Percentiles rank a stretch among this genome's conserved stretches.
Conservation (phyloP, 2,113 vertebrate genomes). For the Stictonetta naevosa region DNA sequence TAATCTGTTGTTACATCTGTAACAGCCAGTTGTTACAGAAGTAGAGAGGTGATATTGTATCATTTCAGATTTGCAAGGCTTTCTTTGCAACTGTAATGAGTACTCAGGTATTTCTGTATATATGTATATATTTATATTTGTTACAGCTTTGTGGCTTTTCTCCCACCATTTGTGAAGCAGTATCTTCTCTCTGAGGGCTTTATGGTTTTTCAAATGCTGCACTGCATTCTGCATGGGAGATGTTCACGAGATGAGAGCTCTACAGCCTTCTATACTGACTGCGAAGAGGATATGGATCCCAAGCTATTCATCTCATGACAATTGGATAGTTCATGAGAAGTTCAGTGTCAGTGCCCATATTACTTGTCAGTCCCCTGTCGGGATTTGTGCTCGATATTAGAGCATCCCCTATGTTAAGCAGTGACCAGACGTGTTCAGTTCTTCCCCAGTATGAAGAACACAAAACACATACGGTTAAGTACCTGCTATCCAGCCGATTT, state of each 20-base stretch:
- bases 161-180: not conserved
- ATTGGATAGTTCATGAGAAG: not conserved
- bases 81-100: not conserved
- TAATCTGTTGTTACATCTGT: not conserved
- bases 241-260: accelerated
- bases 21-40: not conserved
- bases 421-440: not conserved
- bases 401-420: not conserved
- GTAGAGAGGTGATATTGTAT: not conserved
- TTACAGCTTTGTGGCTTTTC: not conserved
- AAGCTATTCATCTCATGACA: not conserved
- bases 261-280: not conserved
- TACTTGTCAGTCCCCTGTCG: not conserved
- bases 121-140: not conserved
- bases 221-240: not conserved
- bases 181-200: not conserved
- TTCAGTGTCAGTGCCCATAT: not conserved
- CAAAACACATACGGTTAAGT: not conserved
- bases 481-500: not conserved
- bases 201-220: not conserved
- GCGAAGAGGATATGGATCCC: not conserved
- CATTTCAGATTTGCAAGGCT: not conserved
- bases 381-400: not conserved
- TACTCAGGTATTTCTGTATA: not conserved
- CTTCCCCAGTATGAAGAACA: not conserved